phyloP scores from a whole-genome alignment of 2,888 invertebrate genomes.

The Lasioglossum leucozonium region DNA sequence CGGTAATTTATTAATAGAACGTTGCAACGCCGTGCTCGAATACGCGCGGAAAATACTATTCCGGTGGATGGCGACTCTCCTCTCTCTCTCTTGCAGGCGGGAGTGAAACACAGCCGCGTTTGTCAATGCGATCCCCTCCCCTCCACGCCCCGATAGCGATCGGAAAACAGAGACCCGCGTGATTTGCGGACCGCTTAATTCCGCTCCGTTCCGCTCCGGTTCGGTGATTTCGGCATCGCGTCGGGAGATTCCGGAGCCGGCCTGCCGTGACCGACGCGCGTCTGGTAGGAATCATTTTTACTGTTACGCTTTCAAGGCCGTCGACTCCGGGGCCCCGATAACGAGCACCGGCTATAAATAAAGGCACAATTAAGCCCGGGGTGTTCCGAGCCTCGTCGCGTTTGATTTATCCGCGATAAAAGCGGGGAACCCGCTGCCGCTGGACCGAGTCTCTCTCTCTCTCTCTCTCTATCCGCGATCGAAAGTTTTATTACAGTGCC shows the following conservation, averaged over 20 bases:
- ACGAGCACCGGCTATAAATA: background rate
- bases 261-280: conserved; percentile 50
- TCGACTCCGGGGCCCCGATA: conserved; percentile 14
- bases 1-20: conserved; percentile 47
- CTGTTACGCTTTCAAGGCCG: conserved; percentile 64
- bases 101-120: conserved; percentile 27
- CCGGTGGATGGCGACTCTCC: background rate
- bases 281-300: conserved; percentile 50
- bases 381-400: background rate
- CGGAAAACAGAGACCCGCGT: background rate
- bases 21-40: conserved; percentile 19
- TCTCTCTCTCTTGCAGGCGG: background rate
- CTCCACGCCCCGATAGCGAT: conserved; percentile 29
- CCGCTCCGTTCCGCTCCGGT: background rate
- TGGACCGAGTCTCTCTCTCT: background rate
- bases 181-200: conserved; percentile 39
- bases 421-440: background rate
- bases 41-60: conserved; percentile 7
- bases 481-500: conserved; percentile 1
- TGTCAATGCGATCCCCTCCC: conserved; percentile 23
- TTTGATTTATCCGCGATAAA: conserved; percentile 14
- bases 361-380: background rate
- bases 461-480: background rate
- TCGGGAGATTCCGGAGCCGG: conserved; percentile 48
- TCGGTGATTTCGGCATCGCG: conserved; percentile 36